These are phyloP conservation scores for Formica selysi DNA, from an alignment of 1,140 invertebrate genomes.

Conservation along the genomic window DNA sequence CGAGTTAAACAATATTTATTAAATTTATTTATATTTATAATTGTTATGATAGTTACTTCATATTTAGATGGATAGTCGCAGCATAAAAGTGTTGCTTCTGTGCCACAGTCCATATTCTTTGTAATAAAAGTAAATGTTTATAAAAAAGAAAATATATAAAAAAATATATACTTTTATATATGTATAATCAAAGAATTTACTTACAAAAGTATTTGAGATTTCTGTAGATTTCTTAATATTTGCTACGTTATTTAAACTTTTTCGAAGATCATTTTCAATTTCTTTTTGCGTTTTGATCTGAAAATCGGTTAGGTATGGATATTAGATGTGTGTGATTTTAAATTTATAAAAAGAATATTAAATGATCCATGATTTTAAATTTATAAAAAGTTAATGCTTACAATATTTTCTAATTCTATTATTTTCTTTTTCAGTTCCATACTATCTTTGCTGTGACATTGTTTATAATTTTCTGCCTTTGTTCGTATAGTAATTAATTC, in stretches of 20 bases:
- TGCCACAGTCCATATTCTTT: constrained; percentile 68
- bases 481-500: constrained; percentile 68
- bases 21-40: constrained; percentile 12
- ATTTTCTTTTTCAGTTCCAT: constrained; percentile 78
- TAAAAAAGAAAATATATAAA: neutral
- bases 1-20: neutral
- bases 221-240: constrained; percentile 77
- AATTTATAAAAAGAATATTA: constrained; percentile 3
- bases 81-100: constrained; percentile 55
- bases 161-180: constrained; percentile 10
- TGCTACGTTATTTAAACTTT: constrained; percentile 73
- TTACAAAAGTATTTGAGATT: constrained; percentile 73
- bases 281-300: constrained; percentile 78
- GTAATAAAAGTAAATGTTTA: constrained; percentile 45
- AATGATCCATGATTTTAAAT: neutral
- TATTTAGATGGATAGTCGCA: constrained; percentile 66
- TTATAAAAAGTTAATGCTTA: constrained; percentile 68
- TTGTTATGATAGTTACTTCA: constrained; percentile 68
- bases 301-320: constrained; percentile 45
- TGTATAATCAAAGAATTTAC: constrained; percentile 50
- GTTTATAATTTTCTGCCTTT: constrained; percentile 74
- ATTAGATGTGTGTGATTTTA: neutral
- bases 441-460: constrained; percentile 69
- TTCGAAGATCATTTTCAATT: constrained; percentile 73
- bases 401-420: constrained; percentile 78